Percentiles rank a stretch among this genome's conserved stretches.
These are phyloP conservation scores for Potamilus streckersoni DNA, from an alignment of 1,140 invertebrate species.

Conservation along the genomic window DNA sequence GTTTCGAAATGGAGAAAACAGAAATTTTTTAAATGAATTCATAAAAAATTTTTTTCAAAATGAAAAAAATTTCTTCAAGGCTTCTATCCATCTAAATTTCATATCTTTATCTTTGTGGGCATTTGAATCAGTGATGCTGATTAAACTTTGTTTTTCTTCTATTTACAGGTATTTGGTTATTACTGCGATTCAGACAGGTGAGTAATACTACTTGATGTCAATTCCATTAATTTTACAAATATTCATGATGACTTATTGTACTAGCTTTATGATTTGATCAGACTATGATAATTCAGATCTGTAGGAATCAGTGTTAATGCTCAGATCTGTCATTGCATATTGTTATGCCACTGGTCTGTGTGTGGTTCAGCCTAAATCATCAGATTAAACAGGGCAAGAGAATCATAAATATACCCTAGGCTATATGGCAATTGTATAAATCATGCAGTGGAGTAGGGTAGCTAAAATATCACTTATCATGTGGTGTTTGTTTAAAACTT, in stretches of 20 bases:
- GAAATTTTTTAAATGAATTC: too few species aligned
- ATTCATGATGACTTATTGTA: neutral
- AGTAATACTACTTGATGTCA: slow-evolving; percentile 18
- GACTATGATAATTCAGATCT: neutral
- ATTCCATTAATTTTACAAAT: neutral
- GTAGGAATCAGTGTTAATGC: too few species aligned
- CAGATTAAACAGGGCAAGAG: neutral
- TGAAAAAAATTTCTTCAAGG: too few species aligned
- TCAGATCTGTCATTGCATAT: neutral
- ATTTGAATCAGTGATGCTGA: too few species aligned
- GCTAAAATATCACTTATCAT: too few species aligned
- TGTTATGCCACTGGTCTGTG: neutral
- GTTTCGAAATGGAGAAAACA: too few species aligned
- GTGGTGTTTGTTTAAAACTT: too few species aligned
- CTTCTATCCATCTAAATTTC: too few species aligned
- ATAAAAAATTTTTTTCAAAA: too few species aligned
- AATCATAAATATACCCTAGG: neutral
- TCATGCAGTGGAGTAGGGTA: neutral
- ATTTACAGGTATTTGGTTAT: slow-evolving; percentile 51
- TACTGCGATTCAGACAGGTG: slow-evolving; percentile 61
- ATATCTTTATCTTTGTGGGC: too few species aligned
- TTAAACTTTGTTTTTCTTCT: neutral
- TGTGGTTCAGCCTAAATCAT: neutral
- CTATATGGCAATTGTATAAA: too few species aligned
- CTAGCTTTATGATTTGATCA: neutral